phyloP scores from a whole-genome alignment of 2,113 vertebrate genomes.

The Merops nubicus region DNA sequence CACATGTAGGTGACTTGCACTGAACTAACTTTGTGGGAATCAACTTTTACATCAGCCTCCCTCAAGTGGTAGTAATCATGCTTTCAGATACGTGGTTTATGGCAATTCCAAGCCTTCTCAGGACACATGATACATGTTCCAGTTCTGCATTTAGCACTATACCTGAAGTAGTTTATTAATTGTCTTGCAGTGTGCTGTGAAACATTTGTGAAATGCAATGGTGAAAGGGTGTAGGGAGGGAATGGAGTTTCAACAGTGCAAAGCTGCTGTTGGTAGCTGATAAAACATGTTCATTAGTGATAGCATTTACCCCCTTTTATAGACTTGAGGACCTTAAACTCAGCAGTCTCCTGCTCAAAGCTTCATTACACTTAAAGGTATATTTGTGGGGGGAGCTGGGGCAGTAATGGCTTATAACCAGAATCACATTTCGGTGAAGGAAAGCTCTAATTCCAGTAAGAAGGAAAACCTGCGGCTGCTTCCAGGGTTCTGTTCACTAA shows the following conservation, averaged over 20 bases:
- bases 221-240: not conserved
- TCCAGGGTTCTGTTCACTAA: not conserved
- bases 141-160: not conserved
- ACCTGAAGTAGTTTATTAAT: not conserved
- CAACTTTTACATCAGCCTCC: not conserved
- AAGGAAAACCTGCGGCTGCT: not conserved
- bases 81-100: not conserved
- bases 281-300: not conserved
- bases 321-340: not conserved
- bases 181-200: not conserved
- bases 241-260: not conserved
- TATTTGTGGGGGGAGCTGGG: not conserved
- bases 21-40: not conserved
- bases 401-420: not conserved
- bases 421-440: not conserved
- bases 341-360: not conserved
- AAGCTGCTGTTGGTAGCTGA: not conserved
- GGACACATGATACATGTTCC: rapidly evolving
- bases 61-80: not conserved
- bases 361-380: not conserved
- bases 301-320: not conserved
- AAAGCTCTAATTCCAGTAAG: not conserved
- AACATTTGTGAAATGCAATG: not conserved
- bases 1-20: rapidly evolving
- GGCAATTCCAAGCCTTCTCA: not conserved